Evolutionary conservation across 2,888 invertebrate genomes (phyloP), one percentile per base, ranked within the genome.

Genomic region (Aporophyla nigra): DNA sequence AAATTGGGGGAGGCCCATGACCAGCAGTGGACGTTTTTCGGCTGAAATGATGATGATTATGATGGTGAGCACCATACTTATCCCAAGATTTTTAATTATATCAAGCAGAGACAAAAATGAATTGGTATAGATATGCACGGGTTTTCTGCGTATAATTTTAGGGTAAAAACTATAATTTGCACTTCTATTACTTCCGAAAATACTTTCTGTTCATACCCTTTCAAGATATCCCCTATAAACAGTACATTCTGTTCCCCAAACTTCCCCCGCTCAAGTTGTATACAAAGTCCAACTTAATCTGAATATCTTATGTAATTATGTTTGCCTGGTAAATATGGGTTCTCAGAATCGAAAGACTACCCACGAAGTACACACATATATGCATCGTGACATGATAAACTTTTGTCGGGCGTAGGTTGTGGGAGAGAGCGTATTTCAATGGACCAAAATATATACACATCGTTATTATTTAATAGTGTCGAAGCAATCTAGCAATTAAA

Each of bases 251-350:
- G 54, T 46, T 43, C 51, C 65, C 51, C 49, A 43, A 71, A 81
- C 24, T 80, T 71, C 24, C n/a, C 58, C 43, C 40, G 14, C 54
- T 59, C 43, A 33, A 70, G 43, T 67, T 68, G 63, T 53, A 58
- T 66, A 27, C 56, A 71, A 33, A 63, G 71, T 65, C 54, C 74
- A 58, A 82, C 72, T 78, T 75, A 74, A 78, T 82, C 66, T 76
- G 69, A 78, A 83, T 86, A 85, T 82, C 74, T 83, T 65, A 53
- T 65, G 53, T 82, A 78, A 86, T 86, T 85, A 86, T 86, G 81
- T 80, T 86, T 77, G 75, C 83, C 63, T 71, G 69, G 84, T 85
- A 80, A 80, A 83, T 86, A 79, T 72, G 71, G 54, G 74, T 61
- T 65, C 74, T 56, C n/a, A 10, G 67, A 77, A 82, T 85, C 70